Conservation (phyloP, 2,888 invertebrate species). For the Isotomurus palustris region DNA sequence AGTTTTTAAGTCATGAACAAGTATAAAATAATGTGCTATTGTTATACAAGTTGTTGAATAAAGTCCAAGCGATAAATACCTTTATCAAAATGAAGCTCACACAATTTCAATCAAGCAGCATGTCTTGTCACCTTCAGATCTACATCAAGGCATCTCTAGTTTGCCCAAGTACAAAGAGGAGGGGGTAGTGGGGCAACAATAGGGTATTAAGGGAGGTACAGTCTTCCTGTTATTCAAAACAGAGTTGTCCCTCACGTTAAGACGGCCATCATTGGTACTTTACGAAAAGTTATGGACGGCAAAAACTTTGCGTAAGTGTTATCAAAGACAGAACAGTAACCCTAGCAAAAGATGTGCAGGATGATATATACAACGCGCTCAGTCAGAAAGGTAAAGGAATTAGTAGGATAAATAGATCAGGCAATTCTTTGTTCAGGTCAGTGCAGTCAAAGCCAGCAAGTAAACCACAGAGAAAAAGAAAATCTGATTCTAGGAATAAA, state of each 20-base stretch:
- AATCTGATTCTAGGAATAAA: neutral
- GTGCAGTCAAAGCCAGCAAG: too few species aligned
- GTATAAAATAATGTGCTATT: too few species aligned
- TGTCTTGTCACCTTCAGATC: too few species aligned
- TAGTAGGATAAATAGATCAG: too few species aligned
- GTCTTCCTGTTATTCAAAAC: slow-evolving; percentile 11
- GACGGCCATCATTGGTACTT: slow-evolving; percentile 6
- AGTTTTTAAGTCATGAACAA: too few species aligned
- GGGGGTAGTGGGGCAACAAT: slow-evolving; percentile 15
- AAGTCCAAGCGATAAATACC: too few species aligned
- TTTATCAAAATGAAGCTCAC: too few species aligned
- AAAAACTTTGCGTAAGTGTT: neutral
- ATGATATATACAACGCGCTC: neutral
- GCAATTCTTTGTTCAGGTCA: too few species aligned
- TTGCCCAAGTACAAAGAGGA: too few species aligned
- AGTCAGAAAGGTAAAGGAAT: slow-evolving; percentile 16
- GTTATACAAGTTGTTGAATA: too few species aligned
- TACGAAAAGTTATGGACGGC: slow-evolving; percentile 1
- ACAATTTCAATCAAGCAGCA: too few species aligned
- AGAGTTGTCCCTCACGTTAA: slow-evolving; percentile 18
- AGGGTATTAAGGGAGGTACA: slow-evolving; percentile 9
- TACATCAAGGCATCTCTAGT: too few species aligned
- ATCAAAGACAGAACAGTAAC: slow-evolving; percentile 6
- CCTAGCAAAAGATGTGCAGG: neutral
- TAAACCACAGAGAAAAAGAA: neutral